Conservation (phyloP, 2,888 invertebrate genomes). For the Caenorhabditis doughertyi region DNA sequence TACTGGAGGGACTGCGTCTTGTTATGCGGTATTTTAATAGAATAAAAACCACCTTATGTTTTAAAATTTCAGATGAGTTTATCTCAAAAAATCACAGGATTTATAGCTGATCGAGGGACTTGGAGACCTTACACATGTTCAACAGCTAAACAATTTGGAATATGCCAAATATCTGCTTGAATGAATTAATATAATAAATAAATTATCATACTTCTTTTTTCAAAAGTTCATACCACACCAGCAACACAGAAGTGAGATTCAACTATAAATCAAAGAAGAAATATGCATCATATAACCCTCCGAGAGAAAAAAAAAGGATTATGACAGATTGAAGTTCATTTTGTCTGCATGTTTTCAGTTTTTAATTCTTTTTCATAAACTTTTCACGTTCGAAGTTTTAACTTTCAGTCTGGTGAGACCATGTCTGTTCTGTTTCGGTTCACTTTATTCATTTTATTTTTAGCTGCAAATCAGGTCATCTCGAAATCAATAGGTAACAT, state of each 20-base stretch:
- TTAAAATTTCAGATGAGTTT: conserved; percentile 26
- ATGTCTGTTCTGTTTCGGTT: not conserved
- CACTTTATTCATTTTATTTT: not conserved
- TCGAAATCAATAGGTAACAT: not conserved
- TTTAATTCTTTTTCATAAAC: not conserved
- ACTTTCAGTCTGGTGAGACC: not conserved
- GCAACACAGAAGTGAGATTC: no score
- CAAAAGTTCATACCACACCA: no score
- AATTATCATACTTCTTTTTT: no score
- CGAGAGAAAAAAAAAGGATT: conserved; percentile 23
- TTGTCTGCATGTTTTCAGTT: conserved; percentile 8
- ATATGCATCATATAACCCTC: no score
- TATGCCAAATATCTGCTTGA: conserved; percentile 2
- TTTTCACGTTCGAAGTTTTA: not conserved
- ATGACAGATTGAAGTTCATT: conserved; percentile 31
- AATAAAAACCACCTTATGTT: no score
- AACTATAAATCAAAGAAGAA: no score
- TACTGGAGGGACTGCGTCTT: not conserved
- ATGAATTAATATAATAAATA: not conserved
- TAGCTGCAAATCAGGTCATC: not conserved
- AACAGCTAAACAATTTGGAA: not conserved
- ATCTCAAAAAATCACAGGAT: not conserved
- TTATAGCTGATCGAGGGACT: not conserved
- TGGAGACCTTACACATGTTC: conserved; percentile 20
- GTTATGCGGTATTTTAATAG: conserved; percentile 13